Evolutionary conservation across 2,888 invertebrate genomes (phyloP), one percentile per base, ranked within the genome.

Genomic region (Drosophila sordidapex): DNA sequence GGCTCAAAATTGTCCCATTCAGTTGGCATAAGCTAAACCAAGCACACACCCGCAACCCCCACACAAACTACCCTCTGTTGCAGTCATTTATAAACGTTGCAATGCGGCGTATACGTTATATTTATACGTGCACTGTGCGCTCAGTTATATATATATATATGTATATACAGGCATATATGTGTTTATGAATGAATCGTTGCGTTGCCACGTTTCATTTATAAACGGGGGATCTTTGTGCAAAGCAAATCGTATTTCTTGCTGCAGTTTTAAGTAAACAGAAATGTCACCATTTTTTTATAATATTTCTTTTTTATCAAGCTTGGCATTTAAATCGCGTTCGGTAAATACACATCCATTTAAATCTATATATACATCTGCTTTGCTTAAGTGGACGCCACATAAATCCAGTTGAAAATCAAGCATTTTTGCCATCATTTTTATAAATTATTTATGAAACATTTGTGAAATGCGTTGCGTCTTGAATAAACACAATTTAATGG

Each of bases 21-120:
- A 87, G 82, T 88, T 82, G 73, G 74, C 76, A 77, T 74, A 79
- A 76, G 76, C 73, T 74, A 75, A 69, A 69, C 43, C 62, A 57
- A 56, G 10, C n/a, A 27, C 15, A 0, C 25, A 35, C 2, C 21
- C 25, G 7, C 21, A 53, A 21, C 2, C 38, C 27, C 2, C n/a
- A 43, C 51, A 36, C 61, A 25, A 46, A 15, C 46, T 25, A 52
- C 49, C 13, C 49, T 33, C 62, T 52, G 65, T 63, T 58, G 62
- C 67, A 81, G 79, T 78, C 82, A 82, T 82, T 88, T 86, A 79
- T 79, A 86, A 83, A 80, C 82, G 81, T 80, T 75, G 70, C 63
- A 46, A 38, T 70, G 46, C 70, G 69, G 74, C 72, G 70, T 72
- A 82, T 82, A 79, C 74, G 67, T 76, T 69, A 80, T 74, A 63